Evolutionary conservation across 2,113 vertebrate species (phyloP).

Genomic region (Peromyscus polionotus): DNA sequence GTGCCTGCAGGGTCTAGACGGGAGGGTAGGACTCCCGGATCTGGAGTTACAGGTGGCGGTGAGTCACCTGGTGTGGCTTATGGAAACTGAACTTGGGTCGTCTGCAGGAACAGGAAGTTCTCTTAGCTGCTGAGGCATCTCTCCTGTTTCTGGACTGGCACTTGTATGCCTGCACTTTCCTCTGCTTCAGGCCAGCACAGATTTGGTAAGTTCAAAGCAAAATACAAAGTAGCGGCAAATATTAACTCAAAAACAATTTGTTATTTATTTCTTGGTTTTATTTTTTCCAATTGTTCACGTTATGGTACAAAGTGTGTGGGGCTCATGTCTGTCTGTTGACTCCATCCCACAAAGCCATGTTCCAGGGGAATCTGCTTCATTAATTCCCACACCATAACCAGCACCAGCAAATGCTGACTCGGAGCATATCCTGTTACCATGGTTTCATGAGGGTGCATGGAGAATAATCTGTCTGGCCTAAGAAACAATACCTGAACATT

Average conservation of each 20-base stretch:
- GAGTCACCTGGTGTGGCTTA: neutral
- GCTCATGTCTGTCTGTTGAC: too few species aligned
- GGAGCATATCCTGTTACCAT: neutral
- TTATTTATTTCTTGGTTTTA: neutral
- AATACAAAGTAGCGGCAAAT: neutral
- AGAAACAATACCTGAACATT: constrained; percentile 4
- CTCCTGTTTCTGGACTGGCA: neutral
- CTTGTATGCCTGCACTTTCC: neutral
- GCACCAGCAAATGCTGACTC: neutral
- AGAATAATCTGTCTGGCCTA: neutral
- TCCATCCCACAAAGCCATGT: neutral
- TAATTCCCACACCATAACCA: neutral
- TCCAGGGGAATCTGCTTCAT: neutral
- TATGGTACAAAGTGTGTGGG: neutral
- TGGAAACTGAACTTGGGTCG: neutral
- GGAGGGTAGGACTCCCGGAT: too few species aligned
- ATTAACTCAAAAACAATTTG: neutral
- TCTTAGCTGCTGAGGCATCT: neutral
- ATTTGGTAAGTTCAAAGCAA: neutral
- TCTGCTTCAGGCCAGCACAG: neutral
- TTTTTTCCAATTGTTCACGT: neutral
- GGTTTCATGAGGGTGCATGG: neutral
- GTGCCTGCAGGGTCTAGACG: neutral
- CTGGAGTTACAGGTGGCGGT: neutral
- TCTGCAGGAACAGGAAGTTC: neutral